These are phyloP conservation scores for Xyrauchen texanus DNA, from an alignment of 2,113 vertebrate genomes.

Conservation along the genomic window DNA sequence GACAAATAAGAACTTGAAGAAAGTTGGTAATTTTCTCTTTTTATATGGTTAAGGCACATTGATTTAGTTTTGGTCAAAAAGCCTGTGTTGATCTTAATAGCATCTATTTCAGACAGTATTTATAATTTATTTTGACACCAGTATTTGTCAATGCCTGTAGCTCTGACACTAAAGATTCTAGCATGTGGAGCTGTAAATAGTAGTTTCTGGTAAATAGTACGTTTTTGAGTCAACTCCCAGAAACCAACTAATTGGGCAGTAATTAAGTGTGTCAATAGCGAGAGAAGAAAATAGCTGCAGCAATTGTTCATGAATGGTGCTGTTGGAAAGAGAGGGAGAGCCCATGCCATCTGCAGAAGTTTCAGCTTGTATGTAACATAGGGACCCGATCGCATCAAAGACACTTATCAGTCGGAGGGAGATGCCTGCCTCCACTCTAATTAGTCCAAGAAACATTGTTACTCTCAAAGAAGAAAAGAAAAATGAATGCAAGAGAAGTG, in stretches of 20 bases:
- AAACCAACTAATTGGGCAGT: constrained; percentile 43
- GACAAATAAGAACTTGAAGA: background rate
- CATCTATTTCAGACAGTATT: constrained; percentile 14
- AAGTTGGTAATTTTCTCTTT: background rate
- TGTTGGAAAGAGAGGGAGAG: constrained; percentile 29
- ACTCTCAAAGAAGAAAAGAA: background rate
- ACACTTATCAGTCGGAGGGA: constrained; percentile 1
- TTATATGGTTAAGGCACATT: constrained; percentile 9
- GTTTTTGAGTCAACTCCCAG: constrained; percentile 33
- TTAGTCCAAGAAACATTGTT: constrained; percentile 28
- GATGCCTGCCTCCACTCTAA: constrained; percentile 35
- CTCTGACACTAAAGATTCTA: constrained; percentile 22
- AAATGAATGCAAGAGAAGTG: constrained; percentile 3
- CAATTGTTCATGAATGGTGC: constrained; percentile 44
- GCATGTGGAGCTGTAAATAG: constrained; percentile 31
- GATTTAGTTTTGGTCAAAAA: constrained; percentile 18
- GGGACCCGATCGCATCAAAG: too few species aligned
- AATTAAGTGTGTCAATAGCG: constrained; percentile 43
- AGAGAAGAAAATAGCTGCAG: constrained; percentile 45
- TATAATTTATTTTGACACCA: constrained; percentile 36
- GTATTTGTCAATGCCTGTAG: constrained; percentile 30
- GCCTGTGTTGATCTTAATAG: constrained; percentile 22
- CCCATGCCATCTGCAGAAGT: constrained; percentile 41
- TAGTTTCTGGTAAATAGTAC: constrained; percentile 31
- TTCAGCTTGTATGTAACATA: constrained; percentile 14